Percentiles rank a stretch among this genome's conserved stretches.
Evolutionary conservation across 2,888 invertebrate species (phyloP).

Genomic region (Crocallis elinguaria): DNA sequence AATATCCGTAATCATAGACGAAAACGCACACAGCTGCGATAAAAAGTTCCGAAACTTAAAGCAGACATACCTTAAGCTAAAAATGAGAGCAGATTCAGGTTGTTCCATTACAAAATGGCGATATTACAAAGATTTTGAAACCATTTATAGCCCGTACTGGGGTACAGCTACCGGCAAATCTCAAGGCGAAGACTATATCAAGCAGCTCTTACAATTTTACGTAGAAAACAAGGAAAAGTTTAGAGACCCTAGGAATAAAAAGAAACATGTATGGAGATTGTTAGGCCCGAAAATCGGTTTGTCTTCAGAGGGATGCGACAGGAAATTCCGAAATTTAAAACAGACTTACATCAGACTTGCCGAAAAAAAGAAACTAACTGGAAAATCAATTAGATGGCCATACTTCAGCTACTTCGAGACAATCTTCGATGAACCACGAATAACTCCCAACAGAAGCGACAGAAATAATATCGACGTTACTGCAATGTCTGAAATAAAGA

Average conservation of each 20-base stretch:
- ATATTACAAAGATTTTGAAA: slow-evolving; percentile 72
- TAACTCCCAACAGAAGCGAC: slow-evolving; percentile 12
- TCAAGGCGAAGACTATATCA: slow-evolving; percentile 65
- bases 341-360: slow-evolving; percentile 70
- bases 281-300: slow-evolving; percentile 63
- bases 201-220: slow-evolving; percentile 67
- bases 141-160: slow-evolving; percentile 53
- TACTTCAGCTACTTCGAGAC: slow-evolving; percentile 71
- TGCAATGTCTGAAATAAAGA: slow-evolving; percentile 57
- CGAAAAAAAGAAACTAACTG: slow-evolving; percentile 64
- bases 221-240: slow-evolving; percentile 71
- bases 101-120: slow-evolving; percentile 68
- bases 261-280: slow-evolving; percentile 66
- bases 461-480: slow-evolving; percentile 46
- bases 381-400: slow-evolving; percentile 67
- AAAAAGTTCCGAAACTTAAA: slow-evolving; percentile 77
- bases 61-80: slow-evolving; percentile 71
- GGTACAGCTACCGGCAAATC: slow-evolving; percentile 34
- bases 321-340: slow-evolving; percentile 75
- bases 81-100: slow-evolving; percentile 58
- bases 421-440: slow-evolving; percentile 57
- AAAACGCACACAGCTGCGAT: slow-evolving; percentile 64
- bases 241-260: slow-evolving; percentile 65
- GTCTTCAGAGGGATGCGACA: slow-evolving; percentile 70
- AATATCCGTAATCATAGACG: slow-evolving; percentile 62